Percentiles rank a stretch among this genome's conserved stretches.
Conservation (phyloP, 2,113 vertebrate genomes). For the Otocyon megalotis region DNA sequence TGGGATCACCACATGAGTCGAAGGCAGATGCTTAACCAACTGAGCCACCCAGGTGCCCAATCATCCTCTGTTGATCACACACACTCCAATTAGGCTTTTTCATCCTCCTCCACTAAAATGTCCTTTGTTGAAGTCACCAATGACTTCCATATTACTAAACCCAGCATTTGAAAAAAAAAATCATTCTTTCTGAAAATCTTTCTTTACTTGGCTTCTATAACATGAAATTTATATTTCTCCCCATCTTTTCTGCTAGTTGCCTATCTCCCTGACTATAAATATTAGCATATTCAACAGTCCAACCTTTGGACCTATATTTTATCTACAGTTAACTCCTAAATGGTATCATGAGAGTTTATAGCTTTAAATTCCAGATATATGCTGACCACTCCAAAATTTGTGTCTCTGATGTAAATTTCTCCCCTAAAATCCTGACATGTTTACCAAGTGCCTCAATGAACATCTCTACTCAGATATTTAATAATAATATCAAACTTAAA, state of each 20-base stretch:
- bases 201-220: not conserved
- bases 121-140: not conserved
- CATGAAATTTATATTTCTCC: not conserved
- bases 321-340: not conserved
- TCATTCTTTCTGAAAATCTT: not conserved
- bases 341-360: not conserved
- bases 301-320: not conserved
- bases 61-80: not conserved
- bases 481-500: not conserved
- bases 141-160: not conserved
- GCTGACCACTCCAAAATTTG: not conserved
- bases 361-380: not conserved
- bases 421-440: not conserved
- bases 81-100: not conserved
- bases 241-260: not conserved
- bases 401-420: not conserved
- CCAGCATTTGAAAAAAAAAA: not conserved
- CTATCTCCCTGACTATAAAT: not conserved
- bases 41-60: too few relatives aligned
- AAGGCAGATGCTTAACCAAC: too few relatives aligned
- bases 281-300: not conserved
- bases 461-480: not conserved
- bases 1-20: too few relatives aligned
- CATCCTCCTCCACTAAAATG: not conserved
- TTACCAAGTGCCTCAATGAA: not conserved